A percentile compares a stretch with the other conserved stretches of the same genome.
Evolutionary conservation across 2,113 vertebrate species (phyloP).

Genomic region (Cheilinus undulatus): DNA sequence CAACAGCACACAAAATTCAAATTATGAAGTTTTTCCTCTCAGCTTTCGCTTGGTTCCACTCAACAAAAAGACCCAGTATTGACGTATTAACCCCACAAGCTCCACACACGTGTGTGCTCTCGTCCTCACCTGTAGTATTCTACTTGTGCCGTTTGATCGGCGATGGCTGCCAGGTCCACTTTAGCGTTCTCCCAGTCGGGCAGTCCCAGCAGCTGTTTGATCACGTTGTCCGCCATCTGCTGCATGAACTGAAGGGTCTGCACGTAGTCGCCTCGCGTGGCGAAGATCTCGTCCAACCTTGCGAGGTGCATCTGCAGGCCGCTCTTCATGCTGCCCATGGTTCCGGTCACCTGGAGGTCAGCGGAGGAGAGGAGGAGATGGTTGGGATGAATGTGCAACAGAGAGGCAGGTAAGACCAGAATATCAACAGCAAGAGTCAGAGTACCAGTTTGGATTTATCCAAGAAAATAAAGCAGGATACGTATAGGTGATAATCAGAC

Average conservation of each 20-base stretch:
- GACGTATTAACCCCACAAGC: neutral
- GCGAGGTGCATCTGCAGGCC: conserved; percentile 89
- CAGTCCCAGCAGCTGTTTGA: conserved; percentile 88
- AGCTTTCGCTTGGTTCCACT: neutral
- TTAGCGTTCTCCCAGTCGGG: conserved; percentile 86
- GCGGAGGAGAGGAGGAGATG: rapidly evolving
- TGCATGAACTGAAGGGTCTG: conserved; percentile 91
- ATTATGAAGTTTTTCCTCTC: neutral
- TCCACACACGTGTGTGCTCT: neutral
- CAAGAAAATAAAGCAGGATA: no score
- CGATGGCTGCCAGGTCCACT: conserved; percentile 83
- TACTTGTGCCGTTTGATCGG: conserved; percentile 74
- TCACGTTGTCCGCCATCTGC: conserved; percentile 86
- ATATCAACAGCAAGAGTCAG: neutral
- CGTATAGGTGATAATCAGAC: no score
- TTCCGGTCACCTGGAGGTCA: conserved; percentile 84
- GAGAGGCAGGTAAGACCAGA: neutral
- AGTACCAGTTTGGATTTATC: no score
- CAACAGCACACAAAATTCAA: neutral
- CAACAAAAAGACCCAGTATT: no score
- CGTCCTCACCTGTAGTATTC: conserved; percentile 92
- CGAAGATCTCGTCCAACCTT: conserved; percentile 90
- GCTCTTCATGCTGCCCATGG: conserved; percentile 85
- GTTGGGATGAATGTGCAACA: neutral
- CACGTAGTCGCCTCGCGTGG: conserved; percentile 87